Percentiles rank a stretch among this genome's conserved stretches.
These are phyloP conservation scores for Xiphydria camelus DNA, from an alignment of 2,888 invertebrate species.

Conservation along the genomic window DNA sequence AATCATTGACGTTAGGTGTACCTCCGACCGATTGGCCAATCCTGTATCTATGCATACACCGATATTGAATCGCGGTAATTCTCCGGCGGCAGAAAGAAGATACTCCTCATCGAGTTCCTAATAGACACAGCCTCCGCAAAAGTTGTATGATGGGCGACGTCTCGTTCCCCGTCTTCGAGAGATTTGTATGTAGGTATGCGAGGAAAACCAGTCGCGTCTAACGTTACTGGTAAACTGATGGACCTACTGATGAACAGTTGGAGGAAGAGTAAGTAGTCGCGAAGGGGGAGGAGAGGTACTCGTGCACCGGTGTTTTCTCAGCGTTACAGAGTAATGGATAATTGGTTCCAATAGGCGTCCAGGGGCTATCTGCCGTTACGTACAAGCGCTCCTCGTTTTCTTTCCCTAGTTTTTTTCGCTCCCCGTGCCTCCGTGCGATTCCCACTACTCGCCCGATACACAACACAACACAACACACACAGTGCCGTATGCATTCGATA, in stretches of 20 bases:
- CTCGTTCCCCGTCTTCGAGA: too few species aligned
- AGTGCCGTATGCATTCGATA: background rate
- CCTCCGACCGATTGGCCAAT: too few species aligned
- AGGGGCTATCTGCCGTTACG: background rate
- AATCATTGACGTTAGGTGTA: too few species aligned
- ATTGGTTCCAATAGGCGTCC: conserved; percentile 40
- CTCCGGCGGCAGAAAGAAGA: too few species aligned
- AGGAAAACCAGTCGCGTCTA: too few species aligned
- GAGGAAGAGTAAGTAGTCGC: conserved; percentile 24
- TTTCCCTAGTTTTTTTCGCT: background rate
- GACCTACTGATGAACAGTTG: too few species aligned
- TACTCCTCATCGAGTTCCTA: too few species aligned
- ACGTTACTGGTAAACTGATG: too few species aligned
- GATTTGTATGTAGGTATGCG: too few species aligned
- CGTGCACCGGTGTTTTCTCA: conserved; percentile 24
- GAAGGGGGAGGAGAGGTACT: conserved; percentile 13
- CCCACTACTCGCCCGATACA: background rate
- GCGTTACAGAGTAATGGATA: conserved; percentile 32
- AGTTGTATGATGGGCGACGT: background rate
- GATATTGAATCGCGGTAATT: too few species aligned
- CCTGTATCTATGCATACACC: too few species aligned
- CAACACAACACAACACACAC: too few species aligned
- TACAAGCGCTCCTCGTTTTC: background rate
- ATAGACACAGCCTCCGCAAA: background rate
- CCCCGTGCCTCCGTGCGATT: background rate